These are phyloP conservation scores for Chelonus formosanus DNA, from an alignment of 2,888 invertebrate genomes.

Conservation along the genomic window DNA sequence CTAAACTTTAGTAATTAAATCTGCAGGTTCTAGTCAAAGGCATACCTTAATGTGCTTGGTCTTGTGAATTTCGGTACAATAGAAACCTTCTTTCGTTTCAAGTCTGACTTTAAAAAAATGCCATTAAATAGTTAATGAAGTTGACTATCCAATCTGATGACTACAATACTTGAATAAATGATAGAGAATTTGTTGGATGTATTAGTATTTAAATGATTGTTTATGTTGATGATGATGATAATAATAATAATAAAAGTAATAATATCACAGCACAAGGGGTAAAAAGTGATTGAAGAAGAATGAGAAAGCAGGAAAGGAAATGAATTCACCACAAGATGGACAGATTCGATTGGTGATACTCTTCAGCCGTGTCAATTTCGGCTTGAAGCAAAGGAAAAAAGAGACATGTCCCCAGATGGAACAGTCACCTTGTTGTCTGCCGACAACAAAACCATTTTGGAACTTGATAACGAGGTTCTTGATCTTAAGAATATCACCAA, in stretches of 20 bases:
- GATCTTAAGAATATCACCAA: constrained; percentile 38
- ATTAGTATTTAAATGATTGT: no score
- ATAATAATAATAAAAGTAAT: constrained; percentile 1
- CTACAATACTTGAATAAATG: no score
- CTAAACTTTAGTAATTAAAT: no score
- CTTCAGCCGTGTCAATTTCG: constrained; percentile 20
- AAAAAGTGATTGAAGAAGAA: constrained; percentile 7
- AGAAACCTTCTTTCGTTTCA: no score
- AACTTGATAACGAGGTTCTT: constrained; percentile 24
- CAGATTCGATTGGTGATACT: constrained; percentile 23
- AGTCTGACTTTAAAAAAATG: no score
- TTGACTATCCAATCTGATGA: no score
- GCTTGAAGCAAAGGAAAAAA: constrained; percentile 16
- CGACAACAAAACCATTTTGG: constrained; percentile 24
- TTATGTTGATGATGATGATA: not conserved
- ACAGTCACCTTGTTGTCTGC: constrained; percentile 21
- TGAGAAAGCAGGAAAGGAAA: constrained; percentile 13
- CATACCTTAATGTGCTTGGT: no score
- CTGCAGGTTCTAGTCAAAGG: no score
- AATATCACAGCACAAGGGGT: not conserved
- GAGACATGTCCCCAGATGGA: constrained; percentile 27
- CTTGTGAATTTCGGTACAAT: no score
- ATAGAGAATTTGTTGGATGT: no score
- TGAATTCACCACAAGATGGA: constrained; percentile 19
- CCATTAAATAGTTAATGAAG: no score